Evolutionary conservation across 2,888 invertebrate species (phyloP), one percentile per base, ranked within the genome.

Genomic region (Chrysodeixis includens): DNA sequence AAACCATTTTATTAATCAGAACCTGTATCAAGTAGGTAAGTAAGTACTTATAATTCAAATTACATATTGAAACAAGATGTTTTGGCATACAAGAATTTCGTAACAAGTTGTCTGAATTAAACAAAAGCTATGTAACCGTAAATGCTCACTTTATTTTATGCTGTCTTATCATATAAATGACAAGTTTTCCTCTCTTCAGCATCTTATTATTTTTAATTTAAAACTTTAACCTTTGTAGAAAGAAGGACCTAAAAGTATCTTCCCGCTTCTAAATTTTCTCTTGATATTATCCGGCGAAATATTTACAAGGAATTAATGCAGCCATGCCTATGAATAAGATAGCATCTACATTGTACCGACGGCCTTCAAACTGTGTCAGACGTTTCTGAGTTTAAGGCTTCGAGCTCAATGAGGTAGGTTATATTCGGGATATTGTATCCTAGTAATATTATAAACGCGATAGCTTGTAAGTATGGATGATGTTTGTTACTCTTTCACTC

Each of bases 301-400:
- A 60, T 71, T 62, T 71, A 61, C 61, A 49, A 12, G 52, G 49
- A 67, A 75, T 71, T 64, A 62, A 75, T 54, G 62, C 52, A 22
- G 22, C 49, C 44, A n/a, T 49, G 16, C 22, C 16, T n/a, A 67
- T 62, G 67, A 69, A 76, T 65, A 76, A 61, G 62, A 71, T 76
- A 74, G 2, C 46, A 61, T 67, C 60, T 56, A 62, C 60, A 61
- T 61, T 66, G 69, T 74, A 70, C 46, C 51, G 22, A 20, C 32
- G 62, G 56, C 51, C 62, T 75, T 76, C 76, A 69, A 57, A 44
- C 57, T 46, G 26, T 62, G 22, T 62, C 51, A 74, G 56, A 74
- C 64, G 56, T 59, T 62, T 65, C 65, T 56, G 1, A 46, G 59
- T 32, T 44, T 65, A 74, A 54, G 53, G 66, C 10, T 1, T 6